Conservation (phyloP, 2,797 vertebrate species). For the Ispidina picta region DNA sequence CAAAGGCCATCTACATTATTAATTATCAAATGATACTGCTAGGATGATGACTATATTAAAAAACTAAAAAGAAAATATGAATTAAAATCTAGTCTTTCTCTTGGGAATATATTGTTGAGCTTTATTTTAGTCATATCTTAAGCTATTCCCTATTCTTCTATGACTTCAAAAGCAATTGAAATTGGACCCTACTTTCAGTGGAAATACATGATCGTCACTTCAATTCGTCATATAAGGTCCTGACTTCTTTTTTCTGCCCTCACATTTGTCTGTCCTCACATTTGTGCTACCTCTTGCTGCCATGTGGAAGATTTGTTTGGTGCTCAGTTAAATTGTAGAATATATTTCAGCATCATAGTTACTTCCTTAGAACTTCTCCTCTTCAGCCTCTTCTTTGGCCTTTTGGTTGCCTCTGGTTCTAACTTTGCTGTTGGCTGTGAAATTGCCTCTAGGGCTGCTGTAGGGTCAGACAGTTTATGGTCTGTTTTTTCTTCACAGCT, state of each 20-base stretch:
- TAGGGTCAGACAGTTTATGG: slow-evolving; percentile 62
- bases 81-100: slow-evolving; percentile 9
- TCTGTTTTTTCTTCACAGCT: slow-evolving; percentile 56
- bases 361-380: slow-evolving; percentile 31
- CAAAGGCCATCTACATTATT: neutral
- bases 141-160: neutral
- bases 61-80: neutral
- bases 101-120: neutral
- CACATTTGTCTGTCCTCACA: slow-evolving; percentile 9
- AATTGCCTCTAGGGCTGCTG: slow-evolving; percentile 72
- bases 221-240: neutral
- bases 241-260: slow-evolving; percentile 28
- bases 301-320: slow-evolving; percentile 19
- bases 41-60: neutral
- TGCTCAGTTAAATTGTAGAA: slow-evolving; percentile 44
- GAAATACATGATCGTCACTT: neutral
- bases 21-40: slow-evolving; percentile 15
- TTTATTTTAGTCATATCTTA: neutral
- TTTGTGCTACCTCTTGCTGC: slow-evolving; percentile 25
- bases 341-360: slow-evolving; percentile 32
- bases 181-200: neutral
- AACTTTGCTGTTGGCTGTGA: slow-evolving; percentile 62
- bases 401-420: slow-evolving; percentile 40
- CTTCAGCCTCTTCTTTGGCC: slow-evolving; percentile 1
- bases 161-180: slow-evolving; percentile 26